These are phyloP conservation scores for Dicaeum eximium DNA, from an alignment of 2,113 vertebrate species.

Conservation along the genomic window DNA sequence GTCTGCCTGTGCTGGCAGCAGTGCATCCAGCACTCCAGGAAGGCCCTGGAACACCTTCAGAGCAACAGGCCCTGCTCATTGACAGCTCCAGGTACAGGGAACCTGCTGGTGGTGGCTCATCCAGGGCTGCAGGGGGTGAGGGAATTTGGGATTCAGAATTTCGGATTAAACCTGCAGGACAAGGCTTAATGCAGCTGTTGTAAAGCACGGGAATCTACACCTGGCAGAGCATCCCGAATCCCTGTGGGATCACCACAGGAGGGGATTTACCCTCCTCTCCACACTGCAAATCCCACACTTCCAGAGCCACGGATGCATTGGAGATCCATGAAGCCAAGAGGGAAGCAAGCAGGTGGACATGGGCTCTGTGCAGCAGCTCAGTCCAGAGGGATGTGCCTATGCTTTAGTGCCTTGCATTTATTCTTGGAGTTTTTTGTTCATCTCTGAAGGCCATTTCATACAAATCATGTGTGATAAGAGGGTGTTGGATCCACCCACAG, in stretches of 20 bases:
- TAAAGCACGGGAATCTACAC: background rate
- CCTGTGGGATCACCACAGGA: background rate
- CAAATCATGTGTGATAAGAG: background rate
- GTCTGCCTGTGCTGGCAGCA: background rate
- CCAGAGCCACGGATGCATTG: accelerated
- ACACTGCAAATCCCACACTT: background rate
- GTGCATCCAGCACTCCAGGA: background rate
- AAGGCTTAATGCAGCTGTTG: background rate
- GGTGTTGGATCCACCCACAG: background rate
- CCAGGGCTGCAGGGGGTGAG: background rate
- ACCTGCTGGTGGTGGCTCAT: background rate
- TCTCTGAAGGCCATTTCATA: background rate
- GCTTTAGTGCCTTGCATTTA: background rate
- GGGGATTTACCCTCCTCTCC: background rate
- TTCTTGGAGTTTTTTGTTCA: background rate
- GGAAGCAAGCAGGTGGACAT: background rate
- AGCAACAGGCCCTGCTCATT: background rate
- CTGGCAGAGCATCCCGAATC: background rate
- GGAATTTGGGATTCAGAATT: background rate
- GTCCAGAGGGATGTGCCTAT: background rate
- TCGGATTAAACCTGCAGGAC: background rate
- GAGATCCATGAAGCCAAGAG: background rate
- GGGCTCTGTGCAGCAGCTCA: background rate
- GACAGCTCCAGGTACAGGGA: background rate
- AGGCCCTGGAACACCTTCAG: background rate